Evolutionary conservation across 2,797 vertebrate species (phyloP).

Genomic region (Enteromius paludinosus): DNA sequence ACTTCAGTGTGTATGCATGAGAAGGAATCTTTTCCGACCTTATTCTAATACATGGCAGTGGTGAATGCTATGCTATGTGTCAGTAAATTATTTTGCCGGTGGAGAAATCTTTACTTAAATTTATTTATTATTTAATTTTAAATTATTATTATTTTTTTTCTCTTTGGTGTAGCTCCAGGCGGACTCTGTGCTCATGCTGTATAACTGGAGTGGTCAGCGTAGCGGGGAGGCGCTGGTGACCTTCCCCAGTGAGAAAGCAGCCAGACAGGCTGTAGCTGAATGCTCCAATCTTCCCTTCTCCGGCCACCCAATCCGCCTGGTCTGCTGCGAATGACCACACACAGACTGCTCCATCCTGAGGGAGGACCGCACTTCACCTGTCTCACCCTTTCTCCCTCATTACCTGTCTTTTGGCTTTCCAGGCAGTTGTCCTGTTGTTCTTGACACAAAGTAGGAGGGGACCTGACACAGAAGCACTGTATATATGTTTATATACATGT

Average conservation of each 20-base stretch:
- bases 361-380: constrained; percentile 46
- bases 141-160: neutral
- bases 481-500: constrained; percentile 45
- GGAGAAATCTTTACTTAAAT: no score
- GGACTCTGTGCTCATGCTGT: constrained; percentile 86
- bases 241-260: constrained; percentile 84
- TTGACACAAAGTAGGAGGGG: constrained; percentile 30
- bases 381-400: constrained; percentile 25
- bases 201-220: constrained; percentile 89
- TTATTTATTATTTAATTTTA: no score
- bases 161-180: constrained; percentile 81
- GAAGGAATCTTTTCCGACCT: neutral
- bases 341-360: constrained; percentile 33
- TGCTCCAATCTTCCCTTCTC: constrained; percentile 81
- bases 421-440: constrained; percentile 21
- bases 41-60: neutral
- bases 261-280: constrained; percentile 82
- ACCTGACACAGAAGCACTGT: constrained; percentile 52
- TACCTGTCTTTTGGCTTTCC: constrained; percentile 6
- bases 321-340: constrained; percentile 74
- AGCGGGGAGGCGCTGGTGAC: constrained; percentile 89
- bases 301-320: constrained; percentile 80
- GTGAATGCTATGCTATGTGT: neutral
- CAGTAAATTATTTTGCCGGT: no score
- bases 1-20: neutral